Base-by-base conservation (phyloP, 2,888 invertebrate genomes). In the Trichacis sp. region DNA sequence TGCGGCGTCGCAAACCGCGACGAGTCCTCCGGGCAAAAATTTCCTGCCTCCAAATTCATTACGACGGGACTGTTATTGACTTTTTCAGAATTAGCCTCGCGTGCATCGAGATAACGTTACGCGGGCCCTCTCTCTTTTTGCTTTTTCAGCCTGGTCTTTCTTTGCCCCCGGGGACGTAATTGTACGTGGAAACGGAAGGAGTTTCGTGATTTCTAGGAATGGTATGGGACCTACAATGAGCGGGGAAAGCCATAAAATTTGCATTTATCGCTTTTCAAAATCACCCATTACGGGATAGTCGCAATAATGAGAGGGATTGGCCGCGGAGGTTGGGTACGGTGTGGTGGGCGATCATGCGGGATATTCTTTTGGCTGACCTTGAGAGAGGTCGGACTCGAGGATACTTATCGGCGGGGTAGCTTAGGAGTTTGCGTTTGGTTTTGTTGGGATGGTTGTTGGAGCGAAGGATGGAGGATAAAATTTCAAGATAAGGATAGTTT, bases 61-160 rank as follows among this genome's bases (percentile, higher is more conserved):
- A 67, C 62, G 40, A 40, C 46, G 20, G 18, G 14, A 8, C 47
- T n/a, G n/a, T 50, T 40, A 56, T 63, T 58, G 55, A 58, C 58
- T 55, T 46, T 47, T 51, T 18, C 55, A 51, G 56, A 63, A 67
- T 63, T 56, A 63, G 46, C 38, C 43, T 50, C 57, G 55, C 67
- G 63, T 67, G 67, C 56, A 67, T 67, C 67, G 42, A 50, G 67
- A 67, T 67, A 67, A 50, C 67, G 40, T 51, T 15, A 15, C 40
- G 36, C 6, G 59, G 46, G 49, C 19, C 51, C 51, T 36, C 36
- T 12, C 11, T 12, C 36, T 45, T 18, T 11, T 47, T 46, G 15
- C 20, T 38, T 9, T 18, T 33, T 40, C 19, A 14, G 38, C 9
- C 19, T 18, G 55, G 57, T 59, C 51, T 43, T 51, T 64, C 47